Evolutionary conservation across 2,113 vertebrate genomes (phyloP), one percentile per base, ranked within the genome.

Genomic region (Poecilia latipinna): DNA sequence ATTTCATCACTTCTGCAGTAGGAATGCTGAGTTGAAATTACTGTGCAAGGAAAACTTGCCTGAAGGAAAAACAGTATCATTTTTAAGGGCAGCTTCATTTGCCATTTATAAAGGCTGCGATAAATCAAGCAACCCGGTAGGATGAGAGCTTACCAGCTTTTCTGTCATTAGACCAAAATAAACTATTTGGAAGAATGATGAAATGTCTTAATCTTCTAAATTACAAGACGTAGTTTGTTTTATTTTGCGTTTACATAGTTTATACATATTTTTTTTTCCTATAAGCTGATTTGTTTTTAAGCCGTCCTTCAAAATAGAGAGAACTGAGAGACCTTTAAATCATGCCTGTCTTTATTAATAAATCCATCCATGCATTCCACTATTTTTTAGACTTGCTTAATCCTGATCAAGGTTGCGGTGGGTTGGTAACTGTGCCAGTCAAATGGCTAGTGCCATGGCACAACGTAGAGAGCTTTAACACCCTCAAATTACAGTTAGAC

Each of bases 41-140:
- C 6, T 72, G 42, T 48, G 73, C 44, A 37, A 44, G 35, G 19
- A 42, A 37, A 71, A 37, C 37, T 65, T 64, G 54, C 61, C 68
- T 67, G 10, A 74, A 78, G 62, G 26, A 65, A 80, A 80, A 77
- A 42, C 22, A 10, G 11, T 13, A 12, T 33, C 7, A 24, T 65
- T 51, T 73, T 33, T n/a, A 42, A 62, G 70, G 68, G 24, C 35
- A 54, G 8, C 61, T 70, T 68, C 51, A 66, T 65, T 69, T 78
- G 39, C 33, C 61, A 70, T 84, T 75, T 70, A 72, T 82, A 83
- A 28, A 8, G 29, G 26, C 7, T 28, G 67, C 22, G 66, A 33
- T 72, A 66, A 78, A 80, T 69, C 67, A 82, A 77, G 24, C 31
- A 77, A 51, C 32, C 33, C 42, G 33, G 24, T 26, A 31, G 57